Conservation (phyloP, 1,140 invertebrate genomes). For the Chrysomallon squamiferum region DNA sequence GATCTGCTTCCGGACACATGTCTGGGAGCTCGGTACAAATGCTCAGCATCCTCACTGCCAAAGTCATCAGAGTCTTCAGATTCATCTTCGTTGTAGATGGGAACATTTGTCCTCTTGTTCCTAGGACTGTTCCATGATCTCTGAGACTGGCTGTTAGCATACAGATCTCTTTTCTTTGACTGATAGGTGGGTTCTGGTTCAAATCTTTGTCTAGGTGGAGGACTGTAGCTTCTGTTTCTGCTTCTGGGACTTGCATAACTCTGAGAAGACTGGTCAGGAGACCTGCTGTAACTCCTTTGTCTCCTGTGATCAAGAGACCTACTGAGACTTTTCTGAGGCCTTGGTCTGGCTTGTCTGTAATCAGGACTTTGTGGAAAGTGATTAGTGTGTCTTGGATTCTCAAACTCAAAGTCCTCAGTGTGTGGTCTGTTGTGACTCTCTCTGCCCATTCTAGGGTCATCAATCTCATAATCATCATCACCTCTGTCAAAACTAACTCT, state of each 20-base stretch:
- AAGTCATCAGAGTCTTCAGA: constrained; percentile 5
- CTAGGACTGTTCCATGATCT: background rate
- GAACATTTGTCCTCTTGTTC: background rate
- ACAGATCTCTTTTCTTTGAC: no score
- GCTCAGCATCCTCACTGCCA: constrained; percentile 1
- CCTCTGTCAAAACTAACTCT: constrained; percentile 1
- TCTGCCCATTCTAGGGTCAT: background rate
- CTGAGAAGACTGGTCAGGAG: background rate
- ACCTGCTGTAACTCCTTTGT: background rate
- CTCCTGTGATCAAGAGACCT: background rate
- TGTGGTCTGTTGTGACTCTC: background rate
- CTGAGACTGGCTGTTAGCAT: no score
- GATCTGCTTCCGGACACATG: background rate
- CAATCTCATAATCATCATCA: background rate
- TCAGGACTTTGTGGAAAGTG: no score
- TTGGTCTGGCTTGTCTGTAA: no score
- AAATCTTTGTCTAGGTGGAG: background rate
- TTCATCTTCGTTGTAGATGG: background rate
- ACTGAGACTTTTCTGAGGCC: no score
- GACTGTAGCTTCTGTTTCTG: background rate
- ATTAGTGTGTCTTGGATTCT: no score
- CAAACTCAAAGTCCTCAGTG: background rate
- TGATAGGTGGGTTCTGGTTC: background rate
- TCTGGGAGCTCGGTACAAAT: background rate
- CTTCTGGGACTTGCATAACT: background rate